Evolutionary conservation across 1,140 invertebrate species (phyloP), one percentile per base, ranked within the genome.

Genomic region (Bemisia tabaci): DNA sequence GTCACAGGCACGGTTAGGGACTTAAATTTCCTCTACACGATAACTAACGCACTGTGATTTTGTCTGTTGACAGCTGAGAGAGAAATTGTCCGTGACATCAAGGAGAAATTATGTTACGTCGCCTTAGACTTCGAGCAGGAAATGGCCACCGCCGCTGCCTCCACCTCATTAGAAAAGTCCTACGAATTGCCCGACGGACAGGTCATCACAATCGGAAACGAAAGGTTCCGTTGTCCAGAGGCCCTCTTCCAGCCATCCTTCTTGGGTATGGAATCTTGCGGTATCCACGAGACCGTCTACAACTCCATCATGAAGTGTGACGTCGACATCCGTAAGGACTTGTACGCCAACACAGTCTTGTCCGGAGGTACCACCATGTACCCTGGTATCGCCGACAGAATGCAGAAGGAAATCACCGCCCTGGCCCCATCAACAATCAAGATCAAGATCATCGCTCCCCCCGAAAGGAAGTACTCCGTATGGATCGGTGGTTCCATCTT

Each of bases 71-170:
- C 90, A 69, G 94, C 94, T 80, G 94, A 96, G 79, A 84, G 92
- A 79, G 93, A 96, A 87, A 96, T 96, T 76, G 94, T 95, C 60
- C 87, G 94, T 78, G 93, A 96, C 82, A 94, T 95, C 82, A 95
- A 93, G 84, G 91, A 94, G 77, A 94, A 93, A 78, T 83, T 94
- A 65, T 94, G 91, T 84, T 94, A 93, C 80, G 84, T 88, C 62
- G 86, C 85, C 69, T 77, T 89, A 74, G 86, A 81, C 79, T 89
- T 92, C 75, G 90, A 93, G 77, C 89, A 92, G 78, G 90, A 93
- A 80, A 93, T 93, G 90, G 86, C 86, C 71, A 91, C 89, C 59
- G 89, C 89, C 65, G 87, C 89, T 24, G 83, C 87, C 60, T 88
- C 86, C 71, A 87, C 84, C 61, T 87, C 86, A 26, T 79, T 92